Conservation (phyloP, 2,797 vertebrate genomes). For the Rhinella marina region DNA sequence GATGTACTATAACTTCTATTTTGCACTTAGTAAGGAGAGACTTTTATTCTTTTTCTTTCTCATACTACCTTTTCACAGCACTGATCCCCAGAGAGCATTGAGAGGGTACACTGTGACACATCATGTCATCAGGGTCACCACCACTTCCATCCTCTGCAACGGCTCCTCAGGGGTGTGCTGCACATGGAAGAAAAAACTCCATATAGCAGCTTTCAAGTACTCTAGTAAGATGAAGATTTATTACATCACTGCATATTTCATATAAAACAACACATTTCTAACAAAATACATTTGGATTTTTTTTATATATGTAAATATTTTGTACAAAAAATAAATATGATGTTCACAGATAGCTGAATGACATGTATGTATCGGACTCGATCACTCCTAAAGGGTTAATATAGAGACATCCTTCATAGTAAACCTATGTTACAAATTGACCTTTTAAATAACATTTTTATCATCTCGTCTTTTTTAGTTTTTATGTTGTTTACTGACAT, state of each 20-base stretch:
- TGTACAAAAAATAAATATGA: background rate
- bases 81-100: too few relatives aligned
- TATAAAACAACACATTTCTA: background rate
- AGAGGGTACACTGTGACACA: too few relatives aligned
- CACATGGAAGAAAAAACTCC: too few relatives aligned
- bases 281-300: background rate
- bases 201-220: too few relatives aligned
- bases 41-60: too few relatives aligned
- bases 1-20: too few relatives aligned
- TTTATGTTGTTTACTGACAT: background rate
- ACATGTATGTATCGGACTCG: background rate
- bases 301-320: background rate
- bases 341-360: background rate
- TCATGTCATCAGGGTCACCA: too few relatives aligned
- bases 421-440: background rate
- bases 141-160: too few relatives aligned
- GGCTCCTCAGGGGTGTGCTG: too few relatives aligned
- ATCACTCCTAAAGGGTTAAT: background rate
- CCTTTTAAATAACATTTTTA: background rate
- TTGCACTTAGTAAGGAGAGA: too few relatives aligned
- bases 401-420: background rate
- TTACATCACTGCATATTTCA: background rate
- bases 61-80: too few relatives aligned
- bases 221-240: background rate
- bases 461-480: background rate